Evolutionary conservation across 1,140 invertebrate species (phyloP), one percentile per base, ranked within the genome.

Genomic region (Drosophila jambulina): DNA sequence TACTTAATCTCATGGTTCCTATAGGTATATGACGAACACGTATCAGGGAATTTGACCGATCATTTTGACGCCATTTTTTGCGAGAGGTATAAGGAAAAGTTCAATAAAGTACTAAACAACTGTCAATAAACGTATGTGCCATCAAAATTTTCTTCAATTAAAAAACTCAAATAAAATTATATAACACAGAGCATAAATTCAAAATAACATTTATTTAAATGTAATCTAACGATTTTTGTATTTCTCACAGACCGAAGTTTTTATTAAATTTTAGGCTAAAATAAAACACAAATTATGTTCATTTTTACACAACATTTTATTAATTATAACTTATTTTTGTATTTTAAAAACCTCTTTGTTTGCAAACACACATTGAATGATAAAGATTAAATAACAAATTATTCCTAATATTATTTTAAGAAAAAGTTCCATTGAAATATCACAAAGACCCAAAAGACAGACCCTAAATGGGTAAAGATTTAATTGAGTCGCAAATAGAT

Each of bases 61-160:
- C 2, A 83, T 34, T 87, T 87, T 32, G 83, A 88, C 46, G 12
- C n/a, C 5, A 12, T 54, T 6, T 87, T 87, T 34, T 87, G 83
- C 49, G 68, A 38, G 13, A 77, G 38, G 21, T 86, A 86, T n/a
- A 32, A 88, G 45, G 32, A 46, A 1, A 87, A 83, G 17, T 87
- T 83, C 4, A 56, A 83, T 23, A 70, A 61, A n/a, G 63, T 29
- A 10, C 57, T 87, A 4, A 12, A 45, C 3, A 59, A 69, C 13
- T 78, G 75, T 19, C 7, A 13, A 7, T 57, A 63, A 74, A 21
- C 17, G 17, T 10, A 3, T n/a, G 19, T 21, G 12, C 12, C 6
- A 10, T 49, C 2, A 3, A 4, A 4, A 10, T 36, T 17, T 12
- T 5, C 9, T 25, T 12, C 5, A 23, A 17, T 7, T 38, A 0